Base-by-base conservation (phyloP, 2,113 vertebrate species). In the Hystrix brachyura region DNA sequence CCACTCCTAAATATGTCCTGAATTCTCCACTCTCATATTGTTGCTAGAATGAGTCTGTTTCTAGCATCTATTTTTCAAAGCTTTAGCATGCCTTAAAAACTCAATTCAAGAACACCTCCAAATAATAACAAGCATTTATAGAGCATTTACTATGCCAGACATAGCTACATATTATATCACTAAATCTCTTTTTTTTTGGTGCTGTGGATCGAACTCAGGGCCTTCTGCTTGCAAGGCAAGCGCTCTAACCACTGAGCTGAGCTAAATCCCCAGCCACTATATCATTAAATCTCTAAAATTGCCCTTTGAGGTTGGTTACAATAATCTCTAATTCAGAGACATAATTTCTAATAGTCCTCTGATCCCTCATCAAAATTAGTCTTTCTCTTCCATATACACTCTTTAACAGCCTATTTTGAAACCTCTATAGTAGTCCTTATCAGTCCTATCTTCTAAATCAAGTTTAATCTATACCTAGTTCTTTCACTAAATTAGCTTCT, bases 261-360 rank as follows among this genome's bases (percentile, higher is more conserved):
- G 38, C 38, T 38, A 38, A 38, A 38, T 38, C 38, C 38, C 38
- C 38, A 38, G 38, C 38, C 38, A 38, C 38, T 38, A 38, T 38
- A 38, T 81, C 71, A 94, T 60, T 80, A 81, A 91, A 85, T 92
- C 91, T n/a, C 72, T 67, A 82, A 82, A 90, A 87, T 9, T 51
- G 25, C 46, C 46, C 27, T 97, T 87, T 74, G 34, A 72, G 18
- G 27, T 51, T 72, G 23, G 19, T 69, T 79, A 60, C 38, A 60
- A 65, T 87, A 80, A 85, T 76, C 38, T 32, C 64, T 87, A 67
- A 67, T 46, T 94, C 64, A 91, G 53, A 97, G 19, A 86, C 23
- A n/a, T 88, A 87, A 93, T 84, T 94, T 88, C 90, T 96, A 88
- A 74, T 67, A 91, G 48, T 85, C 78, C 59, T 82, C 46, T 82